Evolutionary conservation across 1,140 invertebrate species (phyloP).

Genomic region (Mactra quadrangularis): DNA sequence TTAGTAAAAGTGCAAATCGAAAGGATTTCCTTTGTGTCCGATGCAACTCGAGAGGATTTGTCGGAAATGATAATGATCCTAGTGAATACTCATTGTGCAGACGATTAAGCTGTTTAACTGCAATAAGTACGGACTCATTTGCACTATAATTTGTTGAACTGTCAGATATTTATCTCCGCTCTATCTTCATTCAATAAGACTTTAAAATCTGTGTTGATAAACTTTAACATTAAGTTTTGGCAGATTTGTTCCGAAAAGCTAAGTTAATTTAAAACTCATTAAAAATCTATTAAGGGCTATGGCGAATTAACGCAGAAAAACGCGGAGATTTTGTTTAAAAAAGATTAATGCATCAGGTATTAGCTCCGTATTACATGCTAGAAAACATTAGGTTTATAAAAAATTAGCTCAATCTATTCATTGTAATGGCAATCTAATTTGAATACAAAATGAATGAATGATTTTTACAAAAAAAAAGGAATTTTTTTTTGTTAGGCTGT

Average conservation of each 20-base stretch:
- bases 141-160: constrained; percentile 50
- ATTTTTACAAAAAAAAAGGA: too few species aligned
- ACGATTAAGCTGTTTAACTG: constrained; percentile 35
- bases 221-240: constrained; percentile 21
- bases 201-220: constrained; percentile 46
- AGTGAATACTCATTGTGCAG: background rate
- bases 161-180: constrained; percentile 45
- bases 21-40: too few species aligned
- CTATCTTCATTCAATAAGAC: constrained; percentile 42
- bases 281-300: constrained; percentile 57
- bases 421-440: too few species aligned
- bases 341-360: constrained; percentile 16
- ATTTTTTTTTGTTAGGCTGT: too few species aligned
- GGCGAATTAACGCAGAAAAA: constrained; percentile 27
- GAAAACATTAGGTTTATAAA: constrained; percentile 17
- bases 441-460: too few species aligned
- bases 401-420: too few species aligned
- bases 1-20: too few species aligned
- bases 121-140: constrained; percentile 29
- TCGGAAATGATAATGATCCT: background rate
- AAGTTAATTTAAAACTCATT: constrained; percentile 63
- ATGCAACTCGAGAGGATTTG: too few species aligned
- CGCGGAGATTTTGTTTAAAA: constrained; percentile 11
- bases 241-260: constrained; percentile 49
- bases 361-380: constrained; percentile 1